Evolutionary conservation across 2,888 invertebrate genomes (phyloP), one percentile per base, ranked within the genome.

Genomic region (Pelosia muscerda): DNA sequence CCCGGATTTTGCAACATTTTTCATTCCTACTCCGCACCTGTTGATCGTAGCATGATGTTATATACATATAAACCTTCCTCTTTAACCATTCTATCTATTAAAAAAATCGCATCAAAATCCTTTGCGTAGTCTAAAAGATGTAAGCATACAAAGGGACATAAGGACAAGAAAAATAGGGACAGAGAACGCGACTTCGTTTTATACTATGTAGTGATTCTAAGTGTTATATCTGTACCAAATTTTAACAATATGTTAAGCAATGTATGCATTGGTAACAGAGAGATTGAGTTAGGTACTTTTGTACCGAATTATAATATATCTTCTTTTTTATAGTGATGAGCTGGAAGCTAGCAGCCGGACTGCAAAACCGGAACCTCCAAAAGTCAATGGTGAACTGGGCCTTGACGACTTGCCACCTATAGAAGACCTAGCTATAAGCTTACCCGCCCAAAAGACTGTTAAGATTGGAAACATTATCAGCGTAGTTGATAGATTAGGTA

Each of bases 401-500:
- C 88, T 97, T 8, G 96, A 97, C 68, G 97, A 98, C 83, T 92
- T 98, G 69, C 98, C 98, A 0, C 97, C 97, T 0, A 97, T 98
- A 68, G 96, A 98, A 87, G 97, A 98, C 83, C 94, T 98, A 31
- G 96, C 96, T 78, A 97, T 98, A 74, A 96, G 96, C 67, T 96
- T 98, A n/a, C 96, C 97, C 0, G 96, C 97, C 81, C 96, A 97
- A 71, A 96, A 97, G 75, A 97, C 97, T 78, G 95, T 96, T 66
- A 96, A 96, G 77, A 95, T 98, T 78, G 98, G 98, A 62, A 95
- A 95, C 66, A 95, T 98, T 75, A 93, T 95, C 76, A 96, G 96
- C 77, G 96, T 97, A 81, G 96, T 98, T 59, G 97, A 97, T 87
- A 96, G 96, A 89, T 92, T 97, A 90, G 96, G 97, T 96, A 88